Base-by-base conservation (phyloP, 2,888 invertebrate species). In the Eupithecia tripunctaria region DNA sequence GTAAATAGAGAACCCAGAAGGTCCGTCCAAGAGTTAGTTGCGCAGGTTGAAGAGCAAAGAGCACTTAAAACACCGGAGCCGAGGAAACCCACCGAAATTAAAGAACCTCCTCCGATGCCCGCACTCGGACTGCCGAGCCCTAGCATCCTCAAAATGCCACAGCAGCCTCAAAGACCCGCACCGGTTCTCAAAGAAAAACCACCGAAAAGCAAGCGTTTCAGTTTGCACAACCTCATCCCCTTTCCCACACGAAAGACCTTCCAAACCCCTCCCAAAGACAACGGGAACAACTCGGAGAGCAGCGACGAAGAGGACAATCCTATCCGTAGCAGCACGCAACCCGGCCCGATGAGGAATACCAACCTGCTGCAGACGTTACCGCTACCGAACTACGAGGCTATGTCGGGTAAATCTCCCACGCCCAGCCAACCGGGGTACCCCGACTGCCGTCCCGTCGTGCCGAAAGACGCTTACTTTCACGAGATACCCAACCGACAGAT, bases 21-120 rank as follows among this genome's bases (percentile, higher is more conserved):
- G 79, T 95, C 95, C 0, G 96, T 96, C 0, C 96, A 96, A 81
- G 96, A 96, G 82, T 87, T 96, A 79, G 96, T 96, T 32, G 96
- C 96, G 1, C 94, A 95, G 83, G 95, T 96, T 14, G 96, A 96
- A 85, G 92, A 95, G 68, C 92, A 93, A 72, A 84, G 92, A n/a
- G n/a, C n/a, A 84, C 82, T 91, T 82, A 83, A 85, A 81, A 90
- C 91, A 6, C 93, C 93, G 2, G 94, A 93, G 72, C 87, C 84
- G 86, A 88, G 92, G 82, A 82, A 82, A 75, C 89, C 92, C 86
- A 88, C 88, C 85, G 91, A 91, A 75, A 73, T 78, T 3, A 78
- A 80, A 77, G 84, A 86, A 79, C 85, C 85, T 12, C 77, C 74
- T 47, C 75, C 76, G 25, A 64, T 64, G 64, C 64, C 64, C 6